Conservation (phyloP, 2,888 invertebrate species). For the Aporophyla lueneburgensis region DNA sequence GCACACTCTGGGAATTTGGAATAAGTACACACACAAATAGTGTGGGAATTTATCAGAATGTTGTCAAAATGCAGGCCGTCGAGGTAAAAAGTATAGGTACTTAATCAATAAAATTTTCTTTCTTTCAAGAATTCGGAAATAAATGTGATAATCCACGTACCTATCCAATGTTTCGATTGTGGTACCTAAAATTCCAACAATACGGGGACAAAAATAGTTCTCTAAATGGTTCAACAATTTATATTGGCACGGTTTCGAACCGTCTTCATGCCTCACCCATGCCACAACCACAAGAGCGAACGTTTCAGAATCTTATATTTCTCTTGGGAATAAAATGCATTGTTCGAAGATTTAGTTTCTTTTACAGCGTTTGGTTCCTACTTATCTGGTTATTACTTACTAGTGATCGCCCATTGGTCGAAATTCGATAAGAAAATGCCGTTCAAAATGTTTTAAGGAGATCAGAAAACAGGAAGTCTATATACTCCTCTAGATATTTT, state of each 20-base stretch:
- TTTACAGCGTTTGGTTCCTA: no score
- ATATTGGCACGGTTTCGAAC: no score
- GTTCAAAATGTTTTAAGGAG: no score
- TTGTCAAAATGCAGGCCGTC: not conserved
- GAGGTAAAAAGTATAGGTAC: no score
- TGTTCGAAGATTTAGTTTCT: no score
- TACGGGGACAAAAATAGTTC: not conserved
- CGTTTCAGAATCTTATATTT: conserved; percentile 25
- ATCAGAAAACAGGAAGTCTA: no score
- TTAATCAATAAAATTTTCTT: not conserved
- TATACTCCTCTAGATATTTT: no score
- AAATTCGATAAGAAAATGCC: no score
- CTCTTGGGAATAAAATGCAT: conserved; percentile 4
- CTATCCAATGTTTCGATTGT: not conserved
- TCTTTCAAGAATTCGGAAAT: not conserved
- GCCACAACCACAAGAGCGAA: conserved; percentile 2
- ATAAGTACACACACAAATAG: not conserved
- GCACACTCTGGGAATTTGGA: not conserved
- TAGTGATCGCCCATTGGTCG: no score
- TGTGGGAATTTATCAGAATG: not conserved
- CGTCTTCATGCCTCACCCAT: no score
- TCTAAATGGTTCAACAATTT: conserved; percentile 18
- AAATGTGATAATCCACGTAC: not conserved
- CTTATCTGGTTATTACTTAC: no score
- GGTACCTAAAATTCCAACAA: not conserved